Base-by-base conservation (phyloP, 1,140 invertebrate species). In the Stenopsyche tienmushanensis region DNA sequence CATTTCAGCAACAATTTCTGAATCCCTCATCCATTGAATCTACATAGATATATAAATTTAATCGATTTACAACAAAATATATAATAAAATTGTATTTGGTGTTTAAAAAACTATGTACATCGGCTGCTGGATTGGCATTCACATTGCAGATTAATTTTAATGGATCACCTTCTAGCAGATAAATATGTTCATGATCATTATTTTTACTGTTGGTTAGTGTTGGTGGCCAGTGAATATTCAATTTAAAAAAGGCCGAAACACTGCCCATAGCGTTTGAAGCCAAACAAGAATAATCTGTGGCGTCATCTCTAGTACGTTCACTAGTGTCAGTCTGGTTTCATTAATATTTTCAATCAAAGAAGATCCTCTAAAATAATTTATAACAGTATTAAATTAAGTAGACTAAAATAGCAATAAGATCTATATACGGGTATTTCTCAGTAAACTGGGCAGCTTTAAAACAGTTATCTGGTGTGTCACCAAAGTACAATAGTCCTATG, bases 191-290 rank as follows among this genome's bases (percentile, higher is more conserved):
- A 20, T 15, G 17, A 10, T 62, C 41, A 3, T 60, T 24, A 25
- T 17, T 44, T 5, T 66, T 53, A 13, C 47, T 44, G n/a, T 60
- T 26, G 15, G 50, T 8, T 21, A 71, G 59, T 7, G 34, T 21
- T 0, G 78, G 78, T 2, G 73, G 71, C 78, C 78, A 80, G 23
- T 78, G 73, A 1, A 79, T 74, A 3, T 58, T 49, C 0, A 79
- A 5, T 2, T 44, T 41, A 0, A 79, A 64, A 2, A 47, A 70
- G 0, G 73, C 68, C 13, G 72, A 69, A 0, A 68, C 73, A 0
- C 74, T 72, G 1, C 73, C 75, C 1, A 73, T 73, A 0, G 70
- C 63, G 55, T 79, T 80, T 1, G 63, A 68, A 9, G 72, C 76
- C 1, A 78, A 73, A 42, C 79, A 81, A 0, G 75, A 72, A 62